phyloP scores from a whole-genome alignment of 2,113 vertebrate species.

The Bubalus kerabau region DNA sequence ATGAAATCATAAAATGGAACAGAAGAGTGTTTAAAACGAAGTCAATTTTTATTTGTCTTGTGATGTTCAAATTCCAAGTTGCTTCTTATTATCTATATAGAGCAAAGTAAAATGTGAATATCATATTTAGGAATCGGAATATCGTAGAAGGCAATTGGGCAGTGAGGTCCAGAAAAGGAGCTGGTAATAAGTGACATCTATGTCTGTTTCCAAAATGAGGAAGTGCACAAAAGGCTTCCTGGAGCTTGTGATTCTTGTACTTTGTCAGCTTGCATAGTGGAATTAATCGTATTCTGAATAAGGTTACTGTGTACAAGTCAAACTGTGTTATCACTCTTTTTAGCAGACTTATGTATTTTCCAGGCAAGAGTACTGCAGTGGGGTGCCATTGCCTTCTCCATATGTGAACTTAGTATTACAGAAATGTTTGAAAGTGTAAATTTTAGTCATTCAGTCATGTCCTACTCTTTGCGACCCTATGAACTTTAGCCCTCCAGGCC shows the following conservation, averaged over 20 bases:
- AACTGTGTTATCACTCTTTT: not conserved
- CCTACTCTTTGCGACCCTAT: not conserved
- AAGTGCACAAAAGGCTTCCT: not conserved
- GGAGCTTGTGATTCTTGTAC: not conserved
- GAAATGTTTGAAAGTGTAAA: not conserved
- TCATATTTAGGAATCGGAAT: not conserved
- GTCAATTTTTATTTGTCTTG: not conserved
- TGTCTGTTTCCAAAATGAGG: not conserved
- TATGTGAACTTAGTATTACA: not conserved
- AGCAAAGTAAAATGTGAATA: not conserved
- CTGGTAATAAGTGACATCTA: not conserved
- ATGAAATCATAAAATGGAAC: not conserved
- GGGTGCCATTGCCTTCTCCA: too few relatives aligned
- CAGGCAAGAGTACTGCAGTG: too few relatives aligned
- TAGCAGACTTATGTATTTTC: not conserved
- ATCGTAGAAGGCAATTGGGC: not conserved
- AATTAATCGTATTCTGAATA: not conserved
- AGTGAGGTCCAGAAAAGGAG: not conserved
- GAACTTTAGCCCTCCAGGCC: not conserved
- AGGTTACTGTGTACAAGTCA: not conserved
- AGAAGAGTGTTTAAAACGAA: not conserved
- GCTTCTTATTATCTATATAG: not conserved
- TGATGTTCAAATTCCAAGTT: not conserved
- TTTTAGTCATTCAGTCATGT: not conserved
- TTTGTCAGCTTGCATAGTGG: not conserved